Base-by-base conservation (phyloP, 2,888 invertebrate genomes). In the Eudasyphora cyanicolor region DNA sequence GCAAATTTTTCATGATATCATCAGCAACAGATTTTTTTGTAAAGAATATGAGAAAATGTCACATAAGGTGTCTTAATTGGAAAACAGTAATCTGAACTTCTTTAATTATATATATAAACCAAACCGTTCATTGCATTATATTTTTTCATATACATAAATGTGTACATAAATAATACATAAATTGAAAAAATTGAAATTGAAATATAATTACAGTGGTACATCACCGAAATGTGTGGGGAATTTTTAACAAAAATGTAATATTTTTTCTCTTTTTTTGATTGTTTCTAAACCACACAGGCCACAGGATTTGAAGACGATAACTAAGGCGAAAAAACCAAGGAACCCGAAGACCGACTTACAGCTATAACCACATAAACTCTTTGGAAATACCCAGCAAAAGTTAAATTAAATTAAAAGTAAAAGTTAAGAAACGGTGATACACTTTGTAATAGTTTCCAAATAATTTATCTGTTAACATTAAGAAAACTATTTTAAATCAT, bases 371-470 rank as follows among this genome's bases (percentile, higher is more conserved):
- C 10, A 51, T 69, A 51, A n/a, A 6, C 19, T 27, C 57, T 27
- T 7, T 21, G 19, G 1, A n/a, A 54, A 24, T 21, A 49, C 24
- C 60, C 70, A 76, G 64, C 10, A 76, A 60, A 54, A 35, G 10
- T 79, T 69, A 60, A n/a, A n/a, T n/a, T n/a, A n/a, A 21, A 73
- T 24, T 19, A 62, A 24, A 70, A n/a, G n/a, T n/a, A n/a, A n/a
- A 67, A 60, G 76, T 70, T 49, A 70, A 82, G 74, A 74, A 75
- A n/a, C 49, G 10, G 57, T 70, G 69, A 60, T 73, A 67, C 42
- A 67, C 10, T 64, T 62, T 32, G 62, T 62, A 62, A 62, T 32
- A 32, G 12, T 14, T 35, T 64, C 60, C 38, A 64, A 64, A 67
- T 42, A 60, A n/a, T 45, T 45, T n/a, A 10, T 57, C 27, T 57